A percentile compares a stretch with the other conserved stretches of the same genome.
phyloP scores from a whole-genome alignment of 2,113 vertebrate species.

The Tragelaphus buxtoni region DNA sequence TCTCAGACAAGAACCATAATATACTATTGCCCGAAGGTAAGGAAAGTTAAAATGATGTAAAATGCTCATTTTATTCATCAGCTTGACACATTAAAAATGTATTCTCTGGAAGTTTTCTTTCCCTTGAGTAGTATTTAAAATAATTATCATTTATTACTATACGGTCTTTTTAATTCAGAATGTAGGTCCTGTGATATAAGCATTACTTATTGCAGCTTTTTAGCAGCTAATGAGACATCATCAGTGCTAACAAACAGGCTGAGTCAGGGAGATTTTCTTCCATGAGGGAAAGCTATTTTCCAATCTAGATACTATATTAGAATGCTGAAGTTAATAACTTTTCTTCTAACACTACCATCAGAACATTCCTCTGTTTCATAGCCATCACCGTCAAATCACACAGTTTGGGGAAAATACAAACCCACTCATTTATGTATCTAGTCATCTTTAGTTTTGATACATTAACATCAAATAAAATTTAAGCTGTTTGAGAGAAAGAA shows the following conservation, averaged over 20 bases:
- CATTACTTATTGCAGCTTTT: neutral
- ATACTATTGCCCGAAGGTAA: neutral
- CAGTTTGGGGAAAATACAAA: neutral
- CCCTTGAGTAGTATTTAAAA: neutral
- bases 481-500: neutral
- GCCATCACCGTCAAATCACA: neutral
- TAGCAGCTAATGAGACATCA: neutral
- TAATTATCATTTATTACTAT: neutral
- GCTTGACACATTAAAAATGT: neutral
- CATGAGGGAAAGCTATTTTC: neutral
- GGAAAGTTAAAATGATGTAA: slow-evolving; percentile 21
- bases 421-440: neutral
- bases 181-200: neutral
- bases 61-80: neutral
- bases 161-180: neutral
- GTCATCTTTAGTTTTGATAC: neutral
- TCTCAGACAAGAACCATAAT: slow-evolving; percentile 1
- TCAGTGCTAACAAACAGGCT: neutral
- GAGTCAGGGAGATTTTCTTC: neutral
- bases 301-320: neutral
- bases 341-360: neutral
- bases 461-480: neutral
- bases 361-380: neutral
- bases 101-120: neutral
- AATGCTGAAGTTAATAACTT: neutral